Conservation (phyloP, 2,113 vertebrate genomes). For the Chunga burmeisteri region DNA sequence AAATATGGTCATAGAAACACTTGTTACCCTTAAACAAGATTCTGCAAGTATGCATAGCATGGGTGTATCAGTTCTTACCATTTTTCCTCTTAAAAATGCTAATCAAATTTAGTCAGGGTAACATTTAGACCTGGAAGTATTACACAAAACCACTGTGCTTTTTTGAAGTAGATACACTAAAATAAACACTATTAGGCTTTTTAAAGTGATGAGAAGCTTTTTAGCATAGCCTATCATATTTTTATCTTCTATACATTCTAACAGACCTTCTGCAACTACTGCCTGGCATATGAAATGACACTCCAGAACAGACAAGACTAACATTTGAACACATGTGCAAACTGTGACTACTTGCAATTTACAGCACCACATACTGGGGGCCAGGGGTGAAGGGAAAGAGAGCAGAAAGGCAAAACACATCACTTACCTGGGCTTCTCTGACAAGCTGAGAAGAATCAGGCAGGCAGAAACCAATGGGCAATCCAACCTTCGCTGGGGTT, state of each 20-base stretch:
- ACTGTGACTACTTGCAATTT: background rate
- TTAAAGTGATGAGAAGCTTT: background rate
- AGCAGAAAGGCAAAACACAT: background rate
- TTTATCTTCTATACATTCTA: background rate
- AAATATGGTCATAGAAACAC: background rate
- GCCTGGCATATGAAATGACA: background rate
- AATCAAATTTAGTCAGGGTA: background rate
- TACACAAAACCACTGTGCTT: background rate
- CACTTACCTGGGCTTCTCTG: slow-evolving; percentile 82
- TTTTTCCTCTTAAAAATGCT: background rate
- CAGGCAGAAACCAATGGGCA: slow-evolving; percentile 90
- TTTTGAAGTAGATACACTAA: background rate
- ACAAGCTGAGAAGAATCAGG: slow-evolving; percentile 82
- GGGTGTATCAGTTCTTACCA: background rate
- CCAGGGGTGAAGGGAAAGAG: background rate
- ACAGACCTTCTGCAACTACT: background rate
- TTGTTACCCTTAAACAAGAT: background rate
- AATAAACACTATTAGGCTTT: background rate
- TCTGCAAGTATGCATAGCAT: background rate
- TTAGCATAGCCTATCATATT: background rate
- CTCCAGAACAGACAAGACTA: background rate
- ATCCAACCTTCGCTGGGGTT: slow-evolving; percentile 91
- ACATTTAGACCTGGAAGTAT: background rate
- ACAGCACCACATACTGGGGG: accelerated
- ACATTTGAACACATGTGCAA: background rate